Evolutionary conservation across 2,113 vertebrate species (phyloP).

Genomic region (Grantiella picta): DNA sequence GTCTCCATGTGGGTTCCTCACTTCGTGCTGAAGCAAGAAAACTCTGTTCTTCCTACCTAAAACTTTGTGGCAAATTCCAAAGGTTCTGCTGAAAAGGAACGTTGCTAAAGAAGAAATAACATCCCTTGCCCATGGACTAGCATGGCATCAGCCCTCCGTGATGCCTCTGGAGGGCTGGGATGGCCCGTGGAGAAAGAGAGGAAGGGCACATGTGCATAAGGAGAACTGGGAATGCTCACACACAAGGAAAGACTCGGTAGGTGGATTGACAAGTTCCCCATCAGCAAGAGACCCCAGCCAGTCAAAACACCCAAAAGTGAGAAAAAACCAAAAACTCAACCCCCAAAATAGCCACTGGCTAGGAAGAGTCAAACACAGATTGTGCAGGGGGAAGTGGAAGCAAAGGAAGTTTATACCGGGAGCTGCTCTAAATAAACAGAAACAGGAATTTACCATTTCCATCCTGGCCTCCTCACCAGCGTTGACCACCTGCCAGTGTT

Average conservation of each 20-base stretch:
- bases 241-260: rapidly evolving
- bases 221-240: neutral
- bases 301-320: neutral
- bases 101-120: neutral
- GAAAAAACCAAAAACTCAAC: neutral
- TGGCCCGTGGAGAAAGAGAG: neutral
- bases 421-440: neutral
- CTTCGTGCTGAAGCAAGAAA: neutral
- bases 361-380: neutral
- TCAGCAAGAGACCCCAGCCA: neutral
- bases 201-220: rapidly evolving
- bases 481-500: neutral
- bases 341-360: neutral
- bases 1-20: neutral
- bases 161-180: neutral
- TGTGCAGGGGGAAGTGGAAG: too few species aligned
- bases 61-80: neutral
- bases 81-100: neutral
- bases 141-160: neutral
- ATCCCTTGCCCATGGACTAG: rapidly evolving
- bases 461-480: neutral
- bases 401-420: neutral
- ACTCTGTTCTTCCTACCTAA: neutral
- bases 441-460: neutral
- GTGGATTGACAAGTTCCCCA: rapidly evolving